A percentile compares a stretch with the other conserved stretches of the same genome.
Evolutionary conservation across 2,113 vertebrate genomes (phyloP).

Genomic region (Propithecus coquereli): DNA sequence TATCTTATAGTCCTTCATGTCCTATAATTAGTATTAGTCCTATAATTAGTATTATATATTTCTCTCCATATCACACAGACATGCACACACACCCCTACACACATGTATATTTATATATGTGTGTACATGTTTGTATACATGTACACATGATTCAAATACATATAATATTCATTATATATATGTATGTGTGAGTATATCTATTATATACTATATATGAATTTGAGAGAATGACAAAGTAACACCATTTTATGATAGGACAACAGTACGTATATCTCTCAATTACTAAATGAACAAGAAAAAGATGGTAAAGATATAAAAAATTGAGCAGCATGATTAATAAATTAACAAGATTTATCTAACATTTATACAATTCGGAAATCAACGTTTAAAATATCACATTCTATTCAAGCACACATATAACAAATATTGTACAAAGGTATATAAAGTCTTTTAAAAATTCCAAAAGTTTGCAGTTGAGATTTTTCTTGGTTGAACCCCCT

Average conservation of each 20-base stretch:
- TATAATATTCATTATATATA: not conserved
- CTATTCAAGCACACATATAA: not conserved
- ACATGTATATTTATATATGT: not conserved
- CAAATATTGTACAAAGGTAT: not conserved
- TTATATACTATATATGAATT: not conserved
- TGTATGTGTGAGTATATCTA: not conserved
- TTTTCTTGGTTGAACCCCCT: not conserved
- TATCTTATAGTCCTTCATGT: not conserved
- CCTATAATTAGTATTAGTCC: not conserved
- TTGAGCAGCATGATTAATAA: not conserved
- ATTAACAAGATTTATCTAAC: not conserved
- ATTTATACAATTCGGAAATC: not conserved
- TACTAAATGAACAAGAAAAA: not conserved
- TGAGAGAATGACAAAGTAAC: not conserved
- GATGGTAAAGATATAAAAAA: too few species aligned
- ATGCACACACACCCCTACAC: not conserved
- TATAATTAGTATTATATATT: not conserved
- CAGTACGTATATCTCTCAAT: not conserved
- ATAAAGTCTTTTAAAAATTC: not conserved
- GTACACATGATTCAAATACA: not conserved
- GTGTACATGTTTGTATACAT: not conserved
- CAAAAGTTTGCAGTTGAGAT: not conserved
- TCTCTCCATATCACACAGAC: not conserved
- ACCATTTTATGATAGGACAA: not conserved
- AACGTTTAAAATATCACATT: not conserved